phyloP scores from a whole-genome alignment of 2,888 invertebrate genomes.

The Drosophila lutescens region DNA sequence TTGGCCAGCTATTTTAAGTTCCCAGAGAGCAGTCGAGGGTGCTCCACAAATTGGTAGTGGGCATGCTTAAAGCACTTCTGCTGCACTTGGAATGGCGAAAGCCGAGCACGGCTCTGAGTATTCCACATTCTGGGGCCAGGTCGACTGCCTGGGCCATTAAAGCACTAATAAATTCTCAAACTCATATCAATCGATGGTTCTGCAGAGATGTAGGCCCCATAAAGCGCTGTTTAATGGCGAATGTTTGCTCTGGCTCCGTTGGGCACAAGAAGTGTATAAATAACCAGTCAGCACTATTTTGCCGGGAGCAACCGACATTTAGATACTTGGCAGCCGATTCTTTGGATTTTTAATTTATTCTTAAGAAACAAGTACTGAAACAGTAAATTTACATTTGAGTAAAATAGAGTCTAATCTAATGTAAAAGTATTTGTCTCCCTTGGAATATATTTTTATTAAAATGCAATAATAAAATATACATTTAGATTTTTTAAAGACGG shows the following conservation, averaged over 20 bases:
- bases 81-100: constrained; percentile 34
- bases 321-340: neutral
- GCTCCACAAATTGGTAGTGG: constrained; percentile 46
- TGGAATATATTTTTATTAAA: too few species aligned
- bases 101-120: neutral
- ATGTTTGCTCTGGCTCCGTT: constrained; percentile 12
- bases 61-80: constrained; percentile 27
- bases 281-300: constrained; percentile 8
- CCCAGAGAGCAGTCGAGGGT: constrained; percentile 24
- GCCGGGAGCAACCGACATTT: neutral
- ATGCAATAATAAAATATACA: too few species aligned
- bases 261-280: constrained; percentile 15
- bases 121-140: constrained; percentile 22
- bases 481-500: too few species aligned
- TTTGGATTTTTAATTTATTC: neutral
- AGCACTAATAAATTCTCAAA: constrained; percentile 56
- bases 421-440: too few species aligned
- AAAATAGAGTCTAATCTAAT: too few species aligned
- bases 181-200: constrained; percentile 54
- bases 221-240: constrained; percentile 53
- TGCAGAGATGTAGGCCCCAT: constrained; percentile 35
- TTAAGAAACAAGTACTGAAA: neutral
- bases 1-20: constrained; percentile 25
- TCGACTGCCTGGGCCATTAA: constrained; percentile 42
- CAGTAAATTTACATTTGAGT: too few species aligned